A percentile compares a stretch with the other conserved stretches of the same genome.
Evolutionary conservation across 2,797 vertebrate genomes (phyloP).

Genomic region (Allobates femoralis): DNA sequence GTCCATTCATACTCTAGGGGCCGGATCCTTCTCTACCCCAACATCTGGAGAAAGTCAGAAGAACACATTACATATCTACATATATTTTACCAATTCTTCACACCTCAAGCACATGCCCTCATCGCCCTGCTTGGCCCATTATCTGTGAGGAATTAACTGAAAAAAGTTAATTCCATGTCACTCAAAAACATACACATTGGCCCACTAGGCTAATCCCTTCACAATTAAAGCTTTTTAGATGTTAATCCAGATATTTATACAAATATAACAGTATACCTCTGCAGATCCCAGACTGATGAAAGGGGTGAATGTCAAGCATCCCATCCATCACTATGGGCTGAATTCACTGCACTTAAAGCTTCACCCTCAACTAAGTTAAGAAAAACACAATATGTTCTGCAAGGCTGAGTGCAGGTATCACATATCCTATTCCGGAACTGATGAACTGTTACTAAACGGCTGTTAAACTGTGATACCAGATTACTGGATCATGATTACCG

Average conservation of each 20-base stretch:
- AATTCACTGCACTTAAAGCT: slow-evolving; percentile 1
- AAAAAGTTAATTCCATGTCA: background rate
- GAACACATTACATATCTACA: too few relatives aligned
- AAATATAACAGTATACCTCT: background rate
- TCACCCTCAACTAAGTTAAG: background rate
- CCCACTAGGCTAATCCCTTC: background rate
- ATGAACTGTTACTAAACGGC: slow-evolving; percentile 31
- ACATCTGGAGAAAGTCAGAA: too few relatives aligned
- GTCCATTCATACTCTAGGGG: too few relatives aligned
- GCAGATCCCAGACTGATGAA: background rate
- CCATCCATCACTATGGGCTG: background rate
- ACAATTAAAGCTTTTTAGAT: background rate
- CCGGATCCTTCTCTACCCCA: too few relatives aligned
- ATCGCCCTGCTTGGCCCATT: too few relatives aligned
- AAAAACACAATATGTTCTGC: background rate
- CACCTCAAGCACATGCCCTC: too few relatives aligned
- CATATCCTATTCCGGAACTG: background rate
- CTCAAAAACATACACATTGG: background rate
- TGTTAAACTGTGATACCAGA: slow-evolving; percentile 11
- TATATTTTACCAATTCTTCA: background rate
- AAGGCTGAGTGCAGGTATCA: slow-evolving; percentile 5
- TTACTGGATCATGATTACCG: slow-evolving; percentile 19
- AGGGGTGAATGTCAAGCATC: background rate
- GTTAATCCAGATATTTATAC: background rate
- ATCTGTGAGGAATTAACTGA: background rate